Evolutionary conservation across 2,797 vertebrate genomes (phyloP), one percentile per base, ranked within the genome.

Genomic region (Sparidentex hasta): DNA sequence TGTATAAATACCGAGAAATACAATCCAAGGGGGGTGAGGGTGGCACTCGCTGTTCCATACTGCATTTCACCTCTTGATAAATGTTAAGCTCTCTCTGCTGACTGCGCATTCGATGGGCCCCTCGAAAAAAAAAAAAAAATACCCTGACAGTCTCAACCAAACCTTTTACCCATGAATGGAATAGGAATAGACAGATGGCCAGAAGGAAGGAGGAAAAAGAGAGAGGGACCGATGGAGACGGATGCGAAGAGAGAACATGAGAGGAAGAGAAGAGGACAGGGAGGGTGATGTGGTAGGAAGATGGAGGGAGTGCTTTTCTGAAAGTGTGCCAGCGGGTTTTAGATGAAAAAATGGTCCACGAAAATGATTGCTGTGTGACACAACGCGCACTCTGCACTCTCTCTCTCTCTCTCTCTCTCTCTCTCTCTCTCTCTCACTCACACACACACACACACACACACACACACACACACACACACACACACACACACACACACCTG

Each of bases 281-380:
- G 75, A 62, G 50, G 52, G 33, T 61, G 18, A 56, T 20, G 76
- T 48, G 23, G 46, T 48, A 23, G 56, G 81, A 76, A 71, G 82
- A 61, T 50, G 78, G 38, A 43, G 46, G 61, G 67, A 80, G 72
- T 50, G 81, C 65, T 87, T 87, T 71, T 85, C 54, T 87, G 51
- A 74, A 87, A 80, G 68, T 69, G 84, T 80, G 79, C 77, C 80
- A 74, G 71, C 72, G 73, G 81, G 81, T 33, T 85, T 85, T 47
- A 71, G 70, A 80, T 85, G 41, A 83, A 38, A 33, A 38, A 87
- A 76, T 54, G 74, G 80, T 64, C 33, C 51, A 71, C 68, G 76
- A 80, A 83, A 80, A 69, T 72, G 65, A 89, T 85, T 74, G 51
- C 70, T 64, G 66, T 62, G 67, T 85, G 78, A 82, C 74, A 67